phyloP scores from a whole-genome alignment of 2,113 vertebrate species.

The Poeciliopsis prolifica region DNA sequence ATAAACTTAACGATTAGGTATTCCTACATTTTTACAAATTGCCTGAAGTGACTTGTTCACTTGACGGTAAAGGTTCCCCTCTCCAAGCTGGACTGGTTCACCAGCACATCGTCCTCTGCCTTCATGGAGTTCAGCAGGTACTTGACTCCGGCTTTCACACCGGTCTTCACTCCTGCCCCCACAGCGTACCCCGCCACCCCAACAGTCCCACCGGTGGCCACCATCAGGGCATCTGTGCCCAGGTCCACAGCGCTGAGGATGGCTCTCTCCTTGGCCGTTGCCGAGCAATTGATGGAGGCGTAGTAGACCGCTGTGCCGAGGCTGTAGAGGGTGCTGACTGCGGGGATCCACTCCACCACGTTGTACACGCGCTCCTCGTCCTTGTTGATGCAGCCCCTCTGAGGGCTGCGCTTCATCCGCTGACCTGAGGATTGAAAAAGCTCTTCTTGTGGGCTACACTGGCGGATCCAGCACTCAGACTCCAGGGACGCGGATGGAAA shows the following conservation, averaged over 20 bases:
- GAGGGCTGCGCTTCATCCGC: conserved; percentile 45
- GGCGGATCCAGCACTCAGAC: conserved; percentile 69
- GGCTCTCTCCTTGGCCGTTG: conserved; percentile 82
- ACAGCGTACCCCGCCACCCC: conserved; percentile 75
- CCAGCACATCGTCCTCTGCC: conserved; percentile 69
- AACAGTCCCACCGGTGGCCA: conserved; percentile 60
- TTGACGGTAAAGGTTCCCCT: conserved; percentile 59
- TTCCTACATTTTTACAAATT: not conserved
- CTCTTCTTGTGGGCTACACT: conserved; percentile 48
- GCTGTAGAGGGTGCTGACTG: conserved; percentile 85
- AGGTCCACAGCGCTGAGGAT: conserved; percentile 83
- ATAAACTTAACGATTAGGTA: not conserved
- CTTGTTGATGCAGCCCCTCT: conserved; percentile 69
- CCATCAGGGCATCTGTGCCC: conserved; percentile 83
- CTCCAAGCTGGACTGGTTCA: conserved; percentile 77
- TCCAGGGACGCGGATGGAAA: conserved; percentile 44
- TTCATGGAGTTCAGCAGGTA: conserved; percentile 78
- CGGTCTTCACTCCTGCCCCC: conserved; percentile 81
- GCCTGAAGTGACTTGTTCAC: conserved; percentile 21
- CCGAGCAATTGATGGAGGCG: conserved; percentile 81
- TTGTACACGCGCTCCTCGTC: conserved; percentile 77
- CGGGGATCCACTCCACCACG: conserved; percentile 82
- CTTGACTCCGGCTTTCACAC: conserved; percentile 81
- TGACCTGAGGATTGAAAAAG: conserved; percentile 1
- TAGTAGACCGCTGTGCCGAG: conserved; percentile 90